Percentiles rank a stretch among this genome's conserved stretches.
Evolutionary conservation across 2,888 invertebrate species (phyloP).

Genomic region (Catocala nupta): DNA sequence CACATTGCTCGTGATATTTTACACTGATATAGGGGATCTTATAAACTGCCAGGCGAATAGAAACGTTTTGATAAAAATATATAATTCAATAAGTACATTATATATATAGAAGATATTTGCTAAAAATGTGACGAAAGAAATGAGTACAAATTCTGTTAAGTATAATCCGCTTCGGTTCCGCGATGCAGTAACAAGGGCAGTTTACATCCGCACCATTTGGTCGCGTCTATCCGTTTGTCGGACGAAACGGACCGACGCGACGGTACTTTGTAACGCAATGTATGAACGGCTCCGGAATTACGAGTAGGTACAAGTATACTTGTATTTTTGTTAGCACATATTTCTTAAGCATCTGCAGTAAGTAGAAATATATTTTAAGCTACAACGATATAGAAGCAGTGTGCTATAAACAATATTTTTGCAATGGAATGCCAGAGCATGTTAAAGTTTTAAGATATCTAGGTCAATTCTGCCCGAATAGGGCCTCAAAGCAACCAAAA

Average conservation of each 20-base stretch:
- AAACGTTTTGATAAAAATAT: no score
- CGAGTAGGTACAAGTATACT: not conserved
- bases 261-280: conserved; percentile 15
- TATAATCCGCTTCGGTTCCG: conserved; percentile 18
- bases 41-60: no score
- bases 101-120: not conserved
- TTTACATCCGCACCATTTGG: conserved; percentile 43
- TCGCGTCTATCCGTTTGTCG: conserved; percentile 27
- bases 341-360: conserved; percentile 1
- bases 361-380: no score
- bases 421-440: no score
- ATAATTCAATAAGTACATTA: no score
- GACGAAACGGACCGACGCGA: conserved; percentile 8
- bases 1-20: no score
- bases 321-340: conserved; percentile 7
- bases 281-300: conserved; percentile 9
- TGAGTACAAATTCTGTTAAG: conserved; percentile 12
- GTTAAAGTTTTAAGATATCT: no score
- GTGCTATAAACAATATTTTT: no score
- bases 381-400: no score
- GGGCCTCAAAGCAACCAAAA: not conserved
- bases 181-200: conserved; percentile 32
- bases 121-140: not conserved
- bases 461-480: no score
- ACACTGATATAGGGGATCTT: no score